A percentile compares a stretch with the other conserved stretches of the same genome.
phyloP scores from a whole-genome alignment of 1,140 invertebrate species.

The Scaptomyza hsui region DNA sequence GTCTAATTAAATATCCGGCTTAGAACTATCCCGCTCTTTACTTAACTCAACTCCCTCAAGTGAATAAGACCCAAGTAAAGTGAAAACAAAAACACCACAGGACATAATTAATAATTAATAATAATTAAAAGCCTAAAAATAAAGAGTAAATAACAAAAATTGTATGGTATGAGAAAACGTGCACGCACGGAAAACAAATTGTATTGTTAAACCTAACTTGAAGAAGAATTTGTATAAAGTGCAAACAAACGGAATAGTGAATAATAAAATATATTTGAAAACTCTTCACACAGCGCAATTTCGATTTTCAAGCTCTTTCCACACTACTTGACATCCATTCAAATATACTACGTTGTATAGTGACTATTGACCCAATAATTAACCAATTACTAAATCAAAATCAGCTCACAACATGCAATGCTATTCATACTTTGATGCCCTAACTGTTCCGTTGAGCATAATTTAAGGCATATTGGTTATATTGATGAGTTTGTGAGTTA shows the following conservation, averaged over 20 bases:
- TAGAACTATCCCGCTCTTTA: slow-evolving; percentile 9
- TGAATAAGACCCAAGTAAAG: slow-evolving; percentile 25
- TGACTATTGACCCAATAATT: slow-evolving; percentile 25
- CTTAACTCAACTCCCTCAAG: slow-evolving; percentile 3
- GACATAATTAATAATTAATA: slow-evolving; percentile 24
- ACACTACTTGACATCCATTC: background rate
- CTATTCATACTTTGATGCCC: background rate
- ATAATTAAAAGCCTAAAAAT: slow-evolving; percentile 30
- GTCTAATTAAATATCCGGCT: slow-evolving; percentile 26
- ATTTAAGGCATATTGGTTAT: slow-evolving; percentile 1
- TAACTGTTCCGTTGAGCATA: background rate
- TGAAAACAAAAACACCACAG: slow-evolving; percentile 33
- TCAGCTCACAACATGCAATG: slow-evolving; percentile 8
- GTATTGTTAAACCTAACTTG: slow-evolving; percentile 59
- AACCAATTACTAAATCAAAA: slow-evolving; percentile 42
- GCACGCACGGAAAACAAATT: slow-evolving; percentile 39
- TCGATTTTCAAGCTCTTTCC: background rate
- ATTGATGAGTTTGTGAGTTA: background rate
- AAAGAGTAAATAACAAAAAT: slow-evolving; percentile 13
- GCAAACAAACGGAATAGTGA: slow-evolving; percentile 63
- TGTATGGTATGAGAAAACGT: slow-evolving; percentile 25
- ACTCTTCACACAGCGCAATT: slow-evolving; percentile 13
- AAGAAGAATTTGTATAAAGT: slow-evolving; percentile 65
- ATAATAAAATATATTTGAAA: slow-evolving; percentile 74
- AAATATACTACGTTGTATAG: background rate